These are phyloP conservation scores for Isurus oxyrinchus DNA, from an alignment of 2,113 vertebrate genomes.

Conservation along the genomic window DNA sequence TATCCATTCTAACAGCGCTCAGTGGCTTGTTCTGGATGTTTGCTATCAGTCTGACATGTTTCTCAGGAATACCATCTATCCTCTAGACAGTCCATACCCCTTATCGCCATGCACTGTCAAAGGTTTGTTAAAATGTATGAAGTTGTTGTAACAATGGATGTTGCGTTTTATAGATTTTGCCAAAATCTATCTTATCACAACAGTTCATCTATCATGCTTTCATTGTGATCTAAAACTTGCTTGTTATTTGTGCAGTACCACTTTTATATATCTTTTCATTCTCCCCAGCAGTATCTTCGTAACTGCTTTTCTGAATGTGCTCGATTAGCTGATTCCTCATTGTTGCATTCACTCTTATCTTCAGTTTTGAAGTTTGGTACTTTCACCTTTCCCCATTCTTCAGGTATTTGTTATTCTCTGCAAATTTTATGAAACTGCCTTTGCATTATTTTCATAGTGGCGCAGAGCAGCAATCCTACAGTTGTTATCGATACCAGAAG, in stretches of 20 bases:
- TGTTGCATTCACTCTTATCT: neutral
- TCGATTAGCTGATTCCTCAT: neutral
- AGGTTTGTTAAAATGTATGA: neutral
- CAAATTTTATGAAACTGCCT: neutral
- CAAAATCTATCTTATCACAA: neutral
- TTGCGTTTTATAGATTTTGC: neutral
- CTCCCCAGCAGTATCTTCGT: neutral
- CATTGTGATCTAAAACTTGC: neutral
- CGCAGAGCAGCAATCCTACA: neutral
- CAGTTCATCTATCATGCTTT: neutral
- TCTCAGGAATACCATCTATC: neutral
- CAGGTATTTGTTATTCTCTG: neutral
- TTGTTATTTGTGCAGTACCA: neutral
- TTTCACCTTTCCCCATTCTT: neutral
- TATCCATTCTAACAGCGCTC: neutral
- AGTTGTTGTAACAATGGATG: neutral
- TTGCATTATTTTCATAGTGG: neutral
- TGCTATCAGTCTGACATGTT: neutral
- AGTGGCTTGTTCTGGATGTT: neutral
- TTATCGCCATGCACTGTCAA: neutral
- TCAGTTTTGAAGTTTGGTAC: neutral
- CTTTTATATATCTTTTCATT: neutral
- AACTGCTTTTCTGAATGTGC: neutral
- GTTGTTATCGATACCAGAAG: neutral
- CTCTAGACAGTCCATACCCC: neutral